phyloP scores from a whole-genome alignment of 37 sponge, comb jelly and placozoan species.

The Dysidea cf. avara region DNA sequence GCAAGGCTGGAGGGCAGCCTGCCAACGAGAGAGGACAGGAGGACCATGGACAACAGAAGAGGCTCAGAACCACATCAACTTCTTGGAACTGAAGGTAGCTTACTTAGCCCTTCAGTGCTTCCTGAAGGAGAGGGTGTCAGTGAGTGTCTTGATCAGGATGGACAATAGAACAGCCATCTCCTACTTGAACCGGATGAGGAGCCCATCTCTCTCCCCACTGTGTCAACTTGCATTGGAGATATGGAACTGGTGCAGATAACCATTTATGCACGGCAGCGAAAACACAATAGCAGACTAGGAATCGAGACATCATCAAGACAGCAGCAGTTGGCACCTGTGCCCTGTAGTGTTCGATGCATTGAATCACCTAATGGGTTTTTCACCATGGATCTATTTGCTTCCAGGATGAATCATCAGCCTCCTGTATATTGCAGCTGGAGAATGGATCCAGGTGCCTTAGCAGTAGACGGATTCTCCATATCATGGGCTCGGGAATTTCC shows the following conservation, averaged over 20 bases:
- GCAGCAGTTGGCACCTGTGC: constrained; percentile 22
- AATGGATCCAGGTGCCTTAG: constrained; percentile 10
- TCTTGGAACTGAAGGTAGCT: constrained; percentile 15
- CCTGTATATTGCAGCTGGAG: too few relatives aligned
- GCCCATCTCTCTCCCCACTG: constrained; percentile 12
- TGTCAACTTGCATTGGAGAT: too few relatives aligned
- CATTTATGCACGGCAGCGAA: too few relatives aligned
- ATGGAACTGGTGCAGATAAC: too few relatives aligned
- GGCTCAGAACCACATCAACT: constrained; percentile 6
- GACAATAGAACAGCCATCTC: constrained; percentile 36
- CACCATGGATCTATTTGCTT: constrained; percentile 33
- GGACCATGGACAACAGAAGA: constrained; percentile 22
- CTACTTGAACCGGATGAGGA: constrained; percentile 31
- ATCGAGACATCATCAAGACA: constrained; percentile 8
- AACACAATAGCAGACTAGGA: constrained; percentile 36
- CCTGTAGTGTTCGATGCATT: constrained; percentile 1
- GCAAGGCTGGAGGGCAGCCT: constrained; percentile 42
- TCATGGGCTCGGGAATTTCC: neutral
- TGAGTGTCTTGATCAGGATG: constrained; percentile 14
- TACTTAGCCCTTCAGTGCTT: constrained; percentile 28
- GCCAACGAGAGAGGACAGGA: constrained; percentile 3
- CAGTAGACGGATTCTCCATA: constrained; percentile 22
- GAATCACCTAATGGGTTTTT: constrained; percentile 8
- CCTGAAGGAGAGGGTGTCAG: neutral
- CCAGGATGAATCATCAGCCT: too few relatives aligned